Evolutionary conservation across 2,797 vertebrate genomes (phyloP), one percentile per base, ranked within the genome.

Genomic region (Chaetodon trifasciatus): DNA sequence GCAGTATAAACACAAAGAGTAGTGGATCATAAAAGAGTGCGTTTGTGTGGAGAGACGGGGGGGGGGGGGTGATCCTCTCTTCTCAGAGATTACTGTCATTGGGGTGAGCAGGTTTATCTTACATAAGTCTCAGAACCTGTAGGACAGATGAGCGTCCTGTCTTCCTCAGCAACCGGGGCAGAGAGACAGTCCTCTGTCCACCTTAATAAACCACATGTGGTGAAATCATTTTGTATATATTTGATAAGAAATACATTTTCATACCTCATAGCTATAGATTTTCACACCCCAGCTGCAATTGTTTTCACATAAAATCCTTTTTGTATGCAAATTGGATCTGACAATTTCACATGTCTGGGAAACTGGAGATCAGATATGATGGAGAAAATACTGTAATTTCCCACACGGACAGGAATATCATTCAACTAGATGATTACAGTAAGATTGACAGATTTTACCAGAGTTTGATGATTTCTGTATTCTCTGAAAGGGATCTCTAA

Each of bases 41-140:
- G 37, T 81, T 50, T 79, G 71, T 83, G 69, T 75, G 4, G 6
- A 24, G 60, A 64, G 56, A 86, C 73, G 81, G 68, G 88, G 75
- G 23, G 74, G 11, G 85, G 88, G 91, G 92, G 79, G 82, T 92
- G 91, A 94, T 94, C 93, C 88, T 88, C 85, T 86, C 79, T 67
- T 94, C 90, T 88, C 58, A 78, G 87, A 93, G 90, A 91, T 96
- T 95, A 96, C 87, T 65, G 74, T 95, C 93, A 94, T 87, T 88
- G 86, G 87, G 89, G 83, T 89, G 93, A 94, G 82, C 88, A 93
- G 92, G 83, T 92, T 94, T 90, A 93, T 89, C 91, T 94, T 90
- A 86, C 81, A 53, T 91, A 93, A 92, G 83, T 85, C 86, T 79
- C 39, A 78, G 24, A 68, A 72, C 79, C 67, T 65, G 57, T 63